Evolutionary conservation across 1,140 invertebrate genomes (phyloP).

Genomic region (Calliopsis andreniformis): DNA sequence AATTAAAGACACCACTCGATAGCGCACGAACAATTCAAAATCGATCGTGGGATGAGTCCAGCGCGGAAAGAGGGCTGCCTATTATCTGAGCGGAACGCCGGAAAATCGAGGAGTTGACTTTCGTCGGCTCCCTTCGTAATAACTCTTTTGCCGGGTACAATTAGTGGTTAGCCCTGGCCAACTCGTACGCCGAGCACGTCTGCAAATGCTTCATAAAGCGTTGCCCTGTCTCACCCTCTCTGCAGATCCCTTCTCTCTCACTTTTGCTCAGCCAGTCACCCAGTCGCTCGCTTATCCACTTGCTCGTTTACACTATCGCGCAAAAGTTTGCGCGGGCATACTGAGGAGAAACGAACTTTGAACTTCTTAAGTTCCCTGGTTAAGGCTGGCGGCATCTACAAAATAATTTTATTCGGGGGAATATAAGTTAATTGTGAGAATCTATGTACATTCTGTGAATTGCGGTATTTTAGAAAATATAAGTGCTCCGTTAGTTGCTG

Average conservation of each 20-base stretch:
- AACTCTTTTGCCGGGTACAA: conserved; percentile 69
- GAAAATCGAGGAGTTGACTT: conserved; percentile 42
- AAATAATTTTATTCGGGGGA: conserved; percentile 5
- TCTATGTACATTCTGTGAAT: no score
- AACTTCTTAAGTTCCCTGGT: background rate
- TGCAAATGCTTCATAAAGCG: conserved; percentile 74
- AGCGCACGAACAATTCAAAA: conserved; percentile 18
- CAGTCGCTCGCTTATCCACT: background rate
- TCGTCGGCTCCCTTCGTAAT: conserved; percentile 53
- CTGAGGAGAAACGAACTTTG: conserved; percentile 29
- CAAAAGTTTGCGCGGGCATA: conserved; percentile 12
- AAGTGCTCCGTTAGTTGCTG: background rate
- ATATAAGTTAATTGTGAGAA: no score
- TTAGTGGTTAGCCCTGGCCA: conserved; percentile 68
- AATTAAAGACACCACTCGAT: conserved; percentile 13
- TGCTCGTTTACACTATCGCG: background rate
- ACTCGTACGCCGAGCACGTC: conserved; percentile 67
- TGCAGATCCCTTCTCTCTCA: background rate
- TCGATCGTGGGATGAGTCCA: background rate
- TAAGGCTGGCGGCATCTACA: no score
- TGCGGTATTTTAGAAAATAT: no score
- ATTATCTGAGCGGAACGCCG: conserved; percentile 40
- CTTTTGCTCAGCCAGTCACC: background rate
- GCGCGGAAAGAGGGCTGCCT: background rate
- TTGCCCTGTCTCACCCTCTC: conserved; percentile 36